A percentile compares a stretch with the other conserved stretches of the same genome.
phyloP scores from a whole-genome alignment of 2,888 invertebrate genomes.

The Abrostola triplasia region DNA sequence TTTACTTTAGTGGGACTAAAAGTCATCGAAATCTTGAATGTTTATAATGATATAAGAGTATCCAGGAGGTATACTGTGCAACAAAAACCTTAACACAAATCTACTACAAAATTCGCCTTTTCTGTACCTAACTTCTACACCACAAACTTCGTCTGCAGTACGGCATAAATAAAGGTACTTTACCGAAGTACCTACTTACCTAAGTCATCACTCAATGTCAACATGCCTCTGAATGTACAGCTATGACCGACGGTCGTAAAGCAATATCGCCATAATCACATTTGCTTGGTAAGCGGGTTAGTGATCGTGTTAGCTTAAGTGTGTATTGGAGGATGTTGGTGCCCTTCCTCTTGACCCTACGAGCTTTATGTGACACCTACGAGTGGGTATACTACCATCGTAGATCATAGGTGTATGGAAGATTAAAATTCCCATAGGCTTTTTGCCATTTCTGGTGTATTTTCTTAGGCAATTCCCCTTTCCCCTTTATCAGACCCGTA shows the following conservation, averaged over 20 bases:
- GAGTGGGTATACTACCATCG: too few relatives aligned
- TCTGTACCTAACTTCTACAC: not conserved
- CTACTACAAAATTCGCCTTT: not conserved
- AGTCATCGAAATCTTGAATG: too few relatives aligned
- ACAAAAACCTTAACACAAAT: not conserved
- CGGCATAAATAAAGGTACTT: conserved; percentile 1
- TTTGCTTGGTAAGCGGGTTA: not conserved
- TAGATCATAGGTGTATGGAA: too few relatives aligned
- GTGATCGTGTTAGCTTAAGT: not conserved
- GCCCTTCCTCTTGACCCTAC: too few relatives aligned
- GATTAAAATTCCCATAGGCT: too few relatives aligned
- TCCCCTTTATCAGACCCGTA: too few relatives aligned
- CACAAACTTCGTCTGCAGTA: not conserved
- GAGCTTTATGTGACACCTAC: too few relatives aligned
- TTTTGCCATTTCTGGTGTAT: too few relatives aligned
- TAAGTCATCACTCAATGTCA: conserved; percentile 5
- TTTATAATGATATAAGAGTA: too few relatives aligned
- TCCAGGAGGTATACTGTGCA: too few relatives aligned
- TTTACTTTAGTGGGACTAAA: too few relatives aligned
- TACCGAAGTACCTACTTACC: conserved; percentile 4
- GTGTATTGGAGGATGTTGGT: not conserved
- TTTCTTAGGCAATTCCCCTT: too few relatives aligned
- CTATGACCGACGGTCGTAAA: conserved; percentile 4
- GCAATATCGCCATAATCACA: not conserved
- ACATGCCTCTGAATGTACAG: conserved; percentile 3